Evolutionary conservation across 2,888 invertebrate species (phyloP).

Genomic region (Oscheius sp.): DNA sequence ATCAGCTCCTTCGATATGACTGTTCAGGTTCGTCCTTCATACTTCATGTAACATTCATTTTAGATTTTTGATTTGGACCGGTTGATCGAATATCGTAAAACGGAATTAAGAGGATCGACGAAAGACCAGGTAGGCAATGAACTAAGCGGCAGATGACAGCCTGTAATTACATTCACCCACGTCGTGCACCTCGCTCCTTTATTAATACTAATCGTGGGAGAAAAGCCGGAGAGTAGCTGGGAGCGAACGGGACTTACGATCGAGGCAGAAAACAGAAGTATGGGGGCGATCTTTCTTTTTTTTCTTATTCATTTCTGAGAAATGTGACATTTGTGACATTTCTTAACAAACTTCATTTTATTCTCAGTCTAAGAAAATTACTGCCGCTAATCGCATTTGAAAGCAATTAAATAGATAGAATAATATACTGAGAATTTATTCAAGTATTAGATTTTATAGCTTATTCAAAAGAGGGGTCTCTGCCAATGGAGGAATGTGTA

Average conservation of each 20-base stretch:
- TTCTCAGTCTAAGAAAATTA: no score
- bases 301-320: no score
- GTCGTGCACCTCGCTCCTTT: conserved; percentile 15
- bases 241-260: neutral
- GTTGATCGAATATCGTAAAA: conserved; percentile 47
- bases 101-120: conserved; percentile 48
- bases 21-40: conserved; percentile 34
- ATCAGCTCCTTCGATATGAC: conserved; percentile 56
- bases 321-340: no score
- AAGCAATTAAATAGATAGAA: no score
- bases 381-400: no score
- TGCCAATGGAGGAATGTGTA: no score
- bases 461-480: no score
- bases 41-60: no score
- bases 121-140: conserved; percentile 55
- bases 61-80: conserved; percentile 53
- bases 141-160: conserved; percentile 48
- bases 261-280: neutral
- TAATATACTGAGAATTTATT: no score
- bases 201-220: conserved; percentile 26
- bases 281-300: no score
- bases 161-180: conserved; percentile 18
- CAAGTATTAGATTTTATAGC: no score
- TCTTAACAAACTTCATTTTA: no score
- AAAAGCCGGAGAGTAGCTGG: neutral